These are phyloP conservation scores for Trachelus tabidus DNA, from an alignment of 2,888 invertebrate genomes.

Conservation along the genomic window DNA sequence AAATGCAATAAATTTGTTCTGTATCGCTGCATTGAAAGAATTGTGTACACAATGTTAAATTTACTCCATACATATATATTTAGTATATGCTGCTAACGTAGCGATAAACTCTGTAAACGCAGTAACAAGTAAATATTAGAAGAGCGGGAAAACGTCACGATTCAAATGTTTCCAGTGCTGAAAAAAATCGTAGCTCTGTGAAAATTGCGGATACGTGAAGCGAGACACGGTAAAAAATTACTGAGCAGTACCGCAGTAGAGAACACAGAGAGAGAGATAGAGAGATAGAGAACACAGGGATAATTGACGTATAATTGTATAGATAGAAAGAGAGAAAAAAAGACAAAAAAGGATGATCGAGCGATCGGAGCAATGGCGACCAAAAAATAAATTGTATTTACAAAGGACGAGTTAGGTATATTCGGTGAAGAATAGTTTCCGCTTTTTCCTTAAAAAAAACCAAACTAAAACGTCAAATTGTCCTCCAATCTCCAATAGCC, in stretches of 20 bases:
- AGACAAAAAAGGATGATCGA: not conserved
- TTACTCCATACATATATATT: not conserved
- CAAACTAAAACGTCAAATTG: not conserved
- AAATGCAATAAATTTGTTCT: not conserved
- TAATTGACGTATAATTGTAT: not conserved
- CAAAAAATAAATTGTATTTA: not conserved
- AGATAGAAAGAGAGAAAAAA: not conserved
- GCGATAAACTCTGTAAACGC: not conserved
- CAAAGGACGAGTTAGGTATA: not conserved
- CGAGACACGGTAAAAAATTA: conserved; percentile 11
- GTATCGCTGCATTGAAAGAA: not conserved
- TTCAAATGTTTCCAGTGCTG: conserved; percentile 45
- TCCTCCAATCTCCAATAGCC: not conserved
- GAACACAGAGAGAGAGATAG: not conserved
- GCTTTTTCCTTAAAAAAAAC: not conserved
- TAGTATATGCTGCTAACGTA: not conserved
- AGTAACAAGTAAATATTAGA: not conserved
- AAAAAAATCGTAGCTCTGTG: conserved; percentile 20
- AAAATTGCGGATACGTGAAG: conserved; percentile 28
- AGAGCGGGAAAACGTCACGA: conserved; percentile 14
- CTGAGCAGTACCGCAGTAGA: conserved; percentile 10
- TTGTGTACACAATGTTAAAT: not conserved
- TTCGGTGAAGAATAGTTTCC: not conserved
- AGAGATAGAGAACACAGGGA: not conserved
- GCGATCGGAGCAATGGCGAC: not conserved